Base-by-base conservation (phyloP, 2,113 vertebrate genomes). In the Poeciliopsis occidentalis region DNA sequence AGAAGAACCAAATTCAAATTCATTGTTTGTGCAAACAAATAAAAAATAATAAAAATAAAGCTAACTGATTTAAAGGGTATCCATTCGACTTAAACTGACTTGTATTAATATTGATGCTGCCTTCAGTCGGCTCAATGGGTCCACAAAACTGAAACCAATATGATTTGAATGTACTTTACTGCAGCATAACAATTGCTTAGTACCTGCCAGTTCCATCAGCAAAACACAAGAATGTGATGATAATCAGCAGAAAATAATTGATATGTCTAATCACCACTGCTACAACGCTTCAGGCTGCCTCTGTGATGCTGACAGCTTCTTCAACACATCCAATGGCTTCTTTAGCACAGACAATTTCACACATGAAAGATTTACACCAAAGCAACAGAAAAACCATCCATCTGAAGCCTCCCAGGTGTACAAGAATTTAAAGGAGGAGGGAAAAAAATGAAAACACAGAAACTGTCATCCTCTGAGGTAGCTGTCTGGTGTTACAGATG, bases 271-370 rank as follows among this genome's bases (percentile, higher is more conserved):
- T 84, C 62, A 80, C 61, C 2, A 8, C 31, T 0, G 1, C 31
- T 65, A 61, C 22, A 70, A 71, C 76, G 60, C 61, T 29, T 17
- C 27, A 11, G 32, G 44, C 79, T 77, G 74, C 78, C 79, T 54
- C 64, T 10, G 41, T 57, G 13, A 64, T 22, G 32, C 47, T 51
- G 79, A 86, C 84, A 37, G 84, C 85, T 86, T 83, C 81, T 67
- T 79, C 81, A 69, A 61, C 79, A 67, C 84, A 87, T 79, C 84
- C 88, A 87, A 90, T 90, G 67, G 83, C 80, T 85, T 81, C 83
- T 86, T 90, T 87, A 90, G 87, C 85, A 73, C 85, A 88, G 79
- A 86, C 89, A 88, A 90, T 92, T 89, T 90, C 87, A 88, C 86
- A 87, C 89, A 86, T 88, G 89, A 85, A 77, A 88, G 87, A 90